Evolutionary conservation across 2,888 invertebrate genomes (phyloP).

Genomic region (Coleophora flavipennella): DNA sequence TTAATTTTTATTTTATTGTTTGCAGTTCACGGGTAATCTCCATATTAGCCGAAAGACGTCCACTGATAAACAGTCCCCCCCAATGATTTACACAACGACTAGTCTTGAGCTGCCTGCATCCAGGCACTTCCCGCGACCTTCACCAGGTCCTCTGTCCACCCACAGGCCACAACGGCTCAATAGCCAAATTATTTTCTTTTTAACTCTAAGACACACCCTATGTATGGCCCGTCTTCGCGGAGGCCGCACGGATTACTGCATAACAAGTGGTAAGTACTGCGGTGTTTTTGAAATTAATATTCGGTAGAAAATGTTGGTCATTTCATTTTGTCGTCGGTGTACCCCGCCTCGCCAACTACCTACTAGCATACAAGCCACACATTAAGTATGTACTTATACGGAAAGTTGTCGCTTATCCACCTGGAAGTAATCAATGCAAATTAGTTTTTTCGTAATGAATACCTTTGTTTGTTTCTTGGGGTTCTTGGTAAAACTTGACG

Average conservation of each 20-base stretch:
- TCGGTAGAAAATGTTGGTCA: slow-evolving; percentile 38
- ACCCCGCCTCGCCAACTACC: too few relatives aligned
- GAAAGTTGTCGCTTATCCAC: slow-evolving; percentile 23
- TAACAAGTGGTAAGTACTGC: slow-evolving; percentile 55
- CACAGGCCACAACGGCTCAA: too few relatives aligned
- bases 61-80: too few relatives aligned
- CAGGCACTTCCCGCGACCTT: too few relatives aligned
- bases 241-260: slow-evolving; percentile 56
- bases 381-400: slow-evolving; percentile 7
- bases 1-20: too few relatives aligned
- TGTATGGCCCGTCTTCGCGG: not conserved
- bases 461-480: not conserved
- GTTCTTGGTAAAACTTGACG: not conserved
- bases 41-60: too few relatives aligned
- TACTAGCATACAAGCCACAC: slow-evolving; percentile 13
- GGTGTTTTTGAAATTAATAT: slow-evolving; percentile 60
- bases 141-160: too few relatives aligned
- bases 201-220: not conserved
- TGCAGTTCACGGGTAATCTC: too few relatives aligned
- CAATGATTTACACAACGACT: too few relatives aligned
- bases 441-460: not conserved
- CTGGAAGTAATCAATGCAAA: slow-evolving; percentile 17
- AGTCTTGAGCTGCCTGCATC: too few relatives aligned
- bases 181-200: not conserved
- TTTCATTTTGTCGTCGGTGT: slow-evolving; percentile 40